Evolutionary conservation across 1,140 invertebrate genomes (phyloP).

Genomic region (Meloidogyne hapla): DNA sequence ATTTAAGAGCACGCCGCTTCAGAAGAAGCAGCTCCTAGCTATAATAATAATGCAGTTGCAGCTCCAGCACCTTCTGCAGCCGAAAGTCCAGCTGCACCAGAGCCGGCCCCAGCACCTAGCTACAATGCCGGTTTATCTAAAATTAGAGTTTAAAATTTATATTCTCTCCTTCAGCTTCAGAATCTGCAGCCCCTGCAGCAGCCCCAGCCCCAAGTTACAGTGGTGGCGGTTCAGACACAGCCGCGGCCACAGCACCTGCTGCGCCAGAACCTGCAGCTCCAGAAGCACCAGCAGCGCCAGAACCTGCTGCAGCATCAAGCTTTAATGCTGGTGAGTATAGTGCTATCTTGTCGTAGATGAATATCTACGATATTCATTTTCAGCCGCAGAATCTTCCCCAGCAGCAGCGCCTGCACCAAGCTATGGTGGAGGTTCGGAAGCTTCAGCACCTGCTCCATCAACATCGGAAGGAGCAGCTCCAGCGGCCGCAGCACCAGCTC

Average conservation of each 20-base stretch:
- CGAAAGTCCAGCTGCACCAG: constrained; percentile 6
- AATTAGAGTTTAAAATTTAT: constrained; percentile 21
- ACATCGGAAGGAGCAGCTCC: constrained; percentile 25
- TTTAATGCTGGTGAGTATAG: constrained; percentile 16
- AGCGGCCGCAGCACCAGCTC: constrained; percentile 15
- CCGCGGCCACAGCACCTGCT: constrained; percentile 25
- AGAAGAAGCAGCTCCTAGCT: not conserved
- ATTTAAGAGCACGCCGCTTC: not conserved
- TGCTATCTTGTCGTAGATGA: not conserved
- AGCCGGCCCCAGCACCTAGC: constrained; percentile 28
- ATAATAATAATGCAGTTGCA: not conserved
- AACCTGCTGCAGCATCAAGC: constrained; percentile 26
- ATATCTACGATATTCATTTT: not conserved
- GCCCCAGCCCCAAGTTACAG: constrained; percentile 31
- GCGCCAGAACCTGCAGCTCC: constrained; percentile 27
- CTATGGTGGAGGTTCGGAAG: not conserved
- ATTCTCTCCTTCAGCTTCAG: constrained; percentile 11
- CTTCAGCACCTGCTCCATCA: not conserved
- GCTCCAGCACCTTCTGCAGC: not conserved
- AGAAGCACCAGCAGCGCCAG: constrained; percentile 20
- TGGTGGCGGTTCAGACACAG: constrained; percentile 5
- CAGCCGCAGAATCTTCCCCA: not conserved
- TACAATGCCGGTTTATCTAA: constrained; percentile 23
- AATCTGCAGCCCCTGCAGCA: constrained; percentile 38
- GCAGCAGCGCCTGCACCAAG: constrained; percentile 11